These are phyloP conservation scores for Monomorium pharaonis DNA, from an alignment of 1,140 invertebrate genomes.

Conservation along the genomic window DNA sequence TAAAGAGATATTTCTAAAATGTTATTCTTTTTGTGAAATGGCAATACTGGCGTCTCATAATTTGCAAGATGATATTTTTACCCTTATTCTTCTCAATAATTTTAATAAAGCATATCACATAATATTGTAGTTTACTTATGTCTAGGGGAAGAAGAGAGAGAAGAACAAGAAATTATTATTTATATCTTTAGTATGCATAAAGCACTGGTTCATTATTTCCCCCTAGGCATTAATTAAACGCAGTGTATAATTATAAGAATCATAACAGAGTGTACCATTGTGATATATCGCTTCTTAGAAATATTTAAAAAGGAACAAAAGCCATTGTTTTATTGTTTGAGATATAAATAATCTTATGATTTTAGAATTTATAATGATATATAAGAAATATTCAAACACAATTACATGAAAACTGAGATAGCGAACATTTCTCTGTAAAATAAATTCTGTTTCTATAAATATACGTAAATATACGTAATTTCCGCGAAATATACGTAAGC, in stretches of 20 bases:
- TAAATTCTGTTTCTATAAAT: background rate
- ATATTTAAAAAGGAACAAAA: background rate
- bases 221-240: background rate
- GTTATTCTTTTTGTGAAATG: background rate
- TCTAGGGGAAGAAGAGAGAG: background rate
- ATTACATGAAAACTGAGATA: background rate
- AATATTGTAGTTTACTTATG: background rate
- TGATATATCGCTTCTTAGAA: background rate
- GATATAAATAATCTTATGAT: background rate
- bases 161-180: background rate
- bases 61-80: background rate
- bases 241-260: background rate
- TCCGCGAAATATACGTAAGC: background rate
- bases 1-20: background rate
- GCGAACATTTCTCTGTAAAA: background rate
- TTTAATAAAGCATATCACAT: background rate
- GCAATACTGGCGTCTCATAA: background rate
- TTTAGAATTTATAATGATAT: background rate
- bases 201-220: background rate
- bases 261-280: background rate
- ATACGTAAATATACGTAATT: background rate
- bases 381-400: background rate
- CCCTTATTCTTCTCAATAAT: background rate
- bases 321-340: background rate
- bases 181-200: background rate